Conservation (phyloP, 1,140 invertebrate genomes). For the Eumaeus atala region DNA sequence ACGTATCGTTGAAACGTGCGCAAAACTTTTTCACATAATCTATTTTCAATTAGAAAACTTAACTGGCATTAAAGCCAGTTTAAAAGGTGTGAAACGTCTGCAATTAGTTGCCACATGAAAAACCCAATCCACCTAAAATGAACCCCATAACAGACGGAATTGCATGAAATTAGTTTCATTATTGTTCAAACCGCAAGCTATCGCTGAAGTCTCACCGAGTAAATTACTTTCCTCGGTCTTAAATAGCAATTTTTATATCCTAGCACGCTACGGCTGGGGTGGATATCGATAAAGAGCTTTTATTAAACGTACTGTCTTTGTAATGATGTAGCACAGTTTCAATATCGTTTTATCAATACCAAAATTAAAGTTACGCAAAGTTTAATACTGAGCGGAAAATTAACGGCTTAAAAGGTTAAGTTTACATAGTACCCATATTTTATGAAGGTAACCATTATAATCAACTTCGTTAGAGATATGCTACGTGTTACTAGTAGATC, state of each 20-base stretch:
- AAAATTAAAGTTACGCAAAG: background rate
- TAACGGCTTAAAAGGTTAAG: no score
- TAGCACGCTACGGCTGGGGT: constrained; percentile 2
- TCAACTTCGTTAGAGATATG: no score
- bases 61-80: constrained; percentile 4
- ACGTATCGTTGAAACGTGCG: no score
- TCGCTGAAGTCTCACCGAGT: constrained; percentile 23
- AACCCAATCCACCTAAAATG: constrained; percentile 22
- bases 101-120: constrained; percentile 26
- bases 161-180: constrained; percentile 42
- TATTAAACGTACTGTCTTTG: background rate
- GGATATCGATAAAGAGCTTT: constrained; percentile 2
- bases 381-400: no score
- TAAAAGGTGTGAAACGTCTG: constrained; percentile 20
- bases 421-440: no score
- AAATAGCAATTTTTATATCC: constrained; percentile 38
- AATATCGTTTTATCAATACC: constrained; percentile 2
- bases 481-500: no score
- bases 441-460: no score
- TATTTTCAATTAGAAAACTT: constrained; percentile 4
- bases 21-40: background rate
- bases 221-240: constrained; percentile 27
- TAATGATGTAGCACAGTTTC: background rate
- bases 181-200: constrained; percentile 24
- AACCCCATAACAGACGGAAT: constrained; percentile 29